Conservation (phyloP, 2,113 vertebrate genomes). For the Elanoides forficatus region DNA sequence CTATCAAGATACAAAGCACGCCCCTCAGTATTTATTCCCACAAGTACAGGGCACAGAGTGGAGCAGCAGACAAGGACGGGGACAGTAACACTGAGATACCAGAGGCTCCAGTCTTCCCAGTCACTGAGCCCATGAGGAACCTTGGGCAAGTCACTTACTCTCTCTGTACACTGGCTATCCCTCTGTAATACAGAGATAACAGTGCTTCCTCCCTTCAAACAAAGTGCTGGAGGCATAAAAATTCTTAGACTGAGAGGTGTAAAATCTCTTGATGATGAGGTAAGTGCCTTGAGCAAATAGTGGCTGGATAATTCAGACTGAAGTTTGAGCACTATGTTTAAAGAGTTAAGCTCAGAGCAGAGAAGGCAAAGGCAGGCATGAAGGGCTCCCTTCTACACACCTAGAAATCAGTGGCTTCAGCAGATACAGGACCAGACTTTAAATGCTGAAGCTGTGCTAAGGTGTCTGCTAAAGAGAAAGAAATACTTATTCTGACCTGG, state of each 20-base stretch:
- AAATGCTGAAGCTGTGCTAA: background rate
- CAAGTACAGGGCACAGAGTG: background rate
- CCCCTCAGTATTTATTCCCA: background rate
- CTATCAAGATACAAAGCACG: background rate
- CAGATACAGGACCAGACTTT: background rate
- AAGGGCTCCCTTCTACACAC: background rate
- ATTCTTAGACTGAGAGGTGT: background rate
- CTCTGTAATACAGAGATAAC: background rate
- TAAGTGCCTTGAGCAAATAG: slow-evolving; percentile 45
- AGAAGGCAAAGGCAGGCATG: background rate
- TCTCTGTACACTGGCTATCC: background rate
- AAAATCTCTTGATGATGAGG: slow-evolving; percentile 46
- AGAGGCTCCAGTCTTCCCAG: background rate
- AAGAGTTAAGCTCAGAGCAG: slow-evolving; percentile 33
- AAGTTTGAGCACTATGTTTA: background rate
- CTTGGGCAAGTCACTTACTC: background rate
- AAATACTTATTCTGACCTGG: background rate
- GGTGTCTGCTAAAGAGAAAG: background rate
- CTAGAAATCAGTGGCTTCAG: background rate
- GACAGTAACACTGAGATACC: background rate
- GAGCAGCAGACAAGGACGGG: background rate
- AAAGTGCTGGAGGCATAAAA: slow-evolving; percentile 17
- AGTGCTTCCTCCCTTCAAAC: slow-evolving; percentile 12
- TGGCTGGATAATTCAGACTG: background rate
- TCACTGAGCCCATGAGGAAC: background rate